Conservation (phyloP, 53 echinoderm and acorn worm species). For the Echinometra lucunter region DNA sequence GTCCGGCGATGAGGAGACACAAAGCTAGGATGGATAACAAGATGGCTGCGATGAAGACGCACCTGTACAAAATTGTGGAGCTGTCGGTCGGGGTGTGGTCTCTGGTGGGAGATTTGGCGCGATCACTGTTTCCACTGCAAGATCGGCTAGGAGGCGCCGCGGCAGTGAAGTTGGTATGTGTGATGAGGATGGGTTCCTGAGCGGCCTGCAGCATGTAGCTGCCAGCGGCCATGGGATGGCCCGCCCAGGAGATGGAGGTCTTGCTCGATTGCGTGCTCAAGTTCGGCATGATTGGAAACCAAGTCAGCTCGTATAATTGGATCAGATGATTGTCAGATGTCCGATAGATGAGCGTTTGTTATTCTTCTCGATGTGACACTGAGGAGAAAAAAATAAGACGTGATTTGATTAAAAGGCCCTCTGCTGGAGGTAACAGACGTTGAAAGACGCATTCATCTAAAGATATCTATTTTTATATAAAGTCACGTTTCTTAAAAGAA, state of each 20-base stretch:
- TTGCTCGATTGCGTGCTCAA: conserved; percentile 58
- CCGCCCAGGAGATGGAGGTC: conserved; percentile 9
- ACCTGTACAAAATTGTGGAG: neutral
- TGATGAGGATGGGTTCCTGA: conserved; percentile 31
- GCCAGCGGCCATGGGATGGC: conserved; percentile 41
- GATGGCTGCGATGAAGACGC: neutral
- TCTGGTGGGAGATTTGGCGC: neutral
- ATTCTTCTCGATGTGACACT: neutral
- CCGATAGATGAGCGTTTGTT: neutral
- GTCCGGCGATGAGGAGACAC: conserved; percentile 4
- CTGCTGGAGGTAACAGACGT: neutral
- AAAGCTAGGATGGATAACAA: neutral
- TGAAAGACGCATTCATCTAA: neutral
- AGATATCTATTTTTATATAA: neutral
- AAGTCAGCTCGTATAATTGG: neutral
- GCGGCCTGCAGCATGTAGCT: conserved; percentile 62
- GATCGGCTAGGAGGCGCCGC: conserved; percentile 37
- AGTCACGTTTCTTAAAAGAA: neutral
- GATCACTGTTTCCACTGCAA: neutral
- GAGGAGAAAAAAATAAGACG: neutral
- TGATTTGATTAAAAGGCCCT: neutral
- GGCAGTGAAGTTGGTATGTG: conserved; percentile 42
- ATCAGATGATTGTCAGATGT: conserved; percentile 4
- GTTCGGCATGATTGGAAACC: conserved; percentile 22
- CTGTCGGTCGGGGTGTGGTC: neutral